Evolutionary conservation across 2,888 invertebrate species (phyloP), one percentile per base, ranked within the genome.

Genomic region (Cryptus armator): DNA sequence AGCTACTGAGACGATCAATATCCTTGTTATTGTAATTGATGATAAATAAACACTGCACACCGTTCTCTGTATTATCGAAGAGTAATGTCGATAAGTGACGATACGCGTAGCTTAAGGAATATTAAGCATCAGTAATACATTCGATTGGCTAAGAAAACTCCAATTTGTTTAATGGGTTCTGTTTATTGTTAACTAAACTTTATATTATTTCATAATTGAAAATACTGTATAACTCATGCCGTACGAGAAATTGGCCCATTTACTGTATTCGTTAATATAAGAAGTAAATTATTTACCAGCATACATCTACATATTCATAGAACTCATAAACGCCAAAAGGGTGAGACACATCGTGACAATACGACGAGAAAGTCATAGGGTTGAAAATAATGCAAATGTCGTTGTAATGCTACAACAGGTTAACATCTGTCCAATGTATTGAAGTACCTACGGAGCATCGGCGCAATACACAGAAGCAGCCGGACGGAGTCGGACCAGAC

Each of bases 401-500:
- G 16, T n/a, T 16, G 29, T 3, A 76, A 53, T 24, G 29, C 1
- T 12, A 37, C 29, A 53, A 44, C 37, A 14, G 59, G 32, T 70
- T 43, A 48, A 24, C 68, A 79, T 79, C 46, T 62, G 68, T 62
- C 68, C 5, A 46, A 29, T 14, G 59, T 51, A 12, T 80, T 37
- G 10, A 3, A 5, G 44, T 68, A 44, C 24, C 19, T 67, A 67
- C 67, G 44, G 44, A 37, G 46, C 37, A 32, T 53, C n/a, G 14
- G n/a, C 9, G 59, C 10, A 37, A 62, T 5, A 43, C 29, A 70
- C 16, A 16, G 46, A 12, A 51, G 29, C 19, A 46, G 67, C 48
- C 59, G 64, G 51, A 32, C 12, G 72, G 5, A 19, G n/a, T 29
- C 62, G 29, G 62, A 3, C 14, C 66, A 85, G 85, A 82, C 78